Conservation (phyloP, 2,888 invertebrate species). For the Leptodirus hochenwartii region DNA sequence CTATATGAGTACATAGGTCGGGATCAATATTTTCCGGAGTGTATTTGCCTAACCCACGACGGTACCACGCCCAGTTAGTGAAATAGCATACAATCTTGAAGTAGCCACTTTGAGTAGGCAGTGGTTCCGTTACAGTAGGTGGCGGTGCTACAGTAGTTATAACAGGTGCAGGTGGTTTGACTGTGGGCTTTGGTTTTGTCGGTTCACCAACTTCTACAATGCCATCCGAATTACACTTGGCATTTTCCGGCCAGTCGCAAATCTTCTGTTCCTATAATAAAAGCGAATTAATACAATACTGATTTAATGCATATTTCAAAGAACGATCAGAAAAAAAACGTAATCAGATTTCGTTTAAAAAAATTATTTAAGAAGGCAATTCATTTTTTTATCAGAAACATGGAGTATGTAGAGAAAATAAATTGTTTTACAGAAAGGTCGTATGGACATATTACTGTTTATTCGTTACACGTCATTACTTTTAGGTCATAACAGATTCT, state of each 20-base stretch:
- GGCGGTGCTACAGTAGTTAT: conserved; percentile 15
- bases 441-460: too few species aligned
- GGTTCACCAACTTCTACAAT: conserved; percentile 5
- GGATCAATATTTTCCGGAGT: conserved; percentile 74
- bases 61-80: conserved; percentile 89
- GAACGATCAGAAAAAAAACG: too few species aligned
- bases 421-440: too few species aligned
- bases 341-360: too few species aligned
- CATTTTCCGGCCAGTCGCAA: conserved; percentile 55
- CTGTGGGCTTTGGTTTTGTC: conserved; percentile 10
- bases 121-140: conserved; percentile 24
- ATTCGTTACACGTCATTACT: too few species aligned
- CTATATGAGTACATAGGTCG: conserved; percentile 76
- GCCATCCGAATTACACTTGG: conserved; percentile 32
- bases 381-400: too few species aligned
- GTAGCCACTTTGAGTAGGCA: conserved; percentile 38
- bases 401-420: too few species aligned
- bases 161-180: conserved; percentile 8
- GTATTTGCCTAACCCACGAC: conserved; percentile 64
- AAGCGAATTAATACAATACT: too few species aligned
- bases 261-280: conserved; percentile 34
- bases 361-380: too few species aligned
- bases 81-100: conserved; percentile 73
- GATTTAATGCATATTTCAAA: too few species aligned
- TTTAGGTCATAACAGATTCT: too few species aligned